These are phyloP conservation scores for Phlogophora meticulosa DNA, from an alignment of 2,888 invertebrate genomes.

Conservation along the genomic window DNA sequence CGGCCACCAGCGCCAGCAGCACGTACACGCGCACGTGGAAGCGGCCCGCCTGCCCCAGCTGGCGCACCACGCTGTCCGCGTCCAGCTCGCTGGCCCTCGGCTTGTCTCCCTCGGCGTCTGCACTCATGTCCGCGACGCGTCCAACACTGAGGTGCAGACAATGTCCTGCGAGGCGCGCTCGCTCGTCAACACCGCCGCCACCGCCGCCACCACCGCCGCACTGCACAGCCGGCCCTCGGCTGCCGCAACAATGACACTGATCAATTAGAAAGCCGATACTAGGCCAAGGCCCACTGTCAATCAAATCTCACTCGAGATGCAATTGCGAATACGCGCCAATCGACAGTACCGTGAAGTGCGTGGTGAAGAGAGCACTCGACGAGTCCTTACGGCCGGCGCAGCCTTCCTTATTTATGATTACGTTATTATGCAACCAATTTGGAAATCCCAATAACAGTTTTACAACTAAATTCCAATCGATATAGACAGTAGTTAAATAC, in stretches of 20 bases:
- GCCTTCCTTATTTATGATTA: constrained; percentile 49
- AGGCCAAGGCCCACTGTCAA: constrained; percentile 69
- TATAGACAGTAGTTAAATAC: constrained; percentile 9
- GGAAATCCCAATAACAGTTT: constrained; percentile 48
- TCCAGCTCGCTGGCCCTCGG: constrained; percentile 68
- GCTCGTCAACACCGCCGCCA: constrained; percentile 14
- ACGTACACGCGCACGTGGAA: constrained; percentile 78
- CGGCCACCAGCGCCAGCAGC: constrained; percentile 83
- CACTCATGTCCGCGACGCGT: constrained; percentile 41
- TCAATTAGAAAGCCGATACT: constrained; percentile 69
- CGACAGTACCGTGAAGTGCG: neutral
- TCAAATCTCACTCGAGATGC: constrained; percentile 59
- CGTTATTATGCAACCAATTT: constrained; percentile 34
- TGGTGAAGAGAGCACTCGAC: constrained; percentile 10
- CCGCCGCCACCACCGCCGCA: constrained; percentile 26
- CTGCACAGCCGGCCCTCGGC: constrained; percentile 41
- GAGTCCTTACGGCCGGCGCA: constrained; percentile 28
- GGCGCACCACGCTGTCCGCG: constrained; percentile 68
- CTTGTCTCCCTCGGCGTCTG: constrained; percentile 26
- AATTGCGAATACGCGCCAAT: constrained; percentile 42
- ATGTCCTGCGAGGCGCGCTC: constrained; percentile 27
- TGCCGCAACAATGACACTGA: constrained; percentile 62
- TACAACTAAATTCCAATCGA: constrained; percentile 25
- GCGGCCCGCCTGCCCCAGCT: constrained; percentile 81
- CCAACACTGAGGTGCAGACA: constrained; percentile 11